These are phyloP conservation scores for Aythya baeri DNA, from an alignment of 2,113 vertebrate genomes.

Conservation along the genomic window DNA sequence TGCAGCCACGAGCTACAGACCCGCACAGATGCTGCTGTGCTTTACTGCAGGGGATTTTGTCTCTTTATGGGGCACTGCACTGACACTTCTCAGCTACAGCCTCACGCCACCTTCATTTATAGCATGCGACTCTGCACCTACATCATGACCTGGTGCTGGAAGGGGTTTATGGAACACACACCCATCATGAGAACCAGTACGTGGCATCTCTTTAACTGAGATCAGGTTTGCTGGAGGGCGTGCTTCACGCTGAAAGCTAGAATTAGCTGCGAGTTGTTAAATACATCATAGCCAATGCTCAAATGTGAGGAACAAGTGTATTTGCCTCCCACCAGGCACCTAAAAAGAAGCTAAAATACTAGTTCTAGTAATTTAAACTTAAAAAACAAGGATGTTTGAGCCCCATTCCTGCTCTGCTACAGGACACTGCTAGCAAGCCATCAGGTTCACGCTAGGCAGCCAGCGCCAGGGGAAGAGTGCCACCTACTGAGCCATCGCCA, in stretches of 20 bases:
- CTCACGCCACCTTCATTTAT: background rate
- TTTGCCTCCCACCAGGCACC: background rate
- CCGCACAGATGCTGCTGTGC: fast-evolving
- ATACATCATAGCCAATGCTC: background rate
- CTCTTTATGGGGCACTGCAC: background rate
- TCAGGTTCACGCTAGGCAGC: background rate
- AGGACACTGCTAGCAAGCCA: background rate
- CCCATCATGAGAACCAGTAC: background rate
- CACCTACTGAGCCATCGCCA: slow-evolving; percentile 47
- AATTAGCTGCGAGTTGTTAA: background rate
- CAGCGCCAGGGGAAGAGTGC: slow-evolving; percentile 54
- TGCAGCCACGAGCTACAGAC: background rate
- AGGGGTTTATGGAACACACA: background rate
- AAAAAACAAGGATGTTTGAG: background rate
- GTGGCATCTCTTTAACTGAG: background rate
- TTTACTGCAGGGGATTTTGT: background rate
- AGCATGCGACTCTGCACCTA: background rate
- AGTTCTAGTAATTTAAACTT: background rate
- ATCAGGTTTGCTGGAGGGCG: background rate
- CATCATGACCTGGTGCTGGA: background rate
- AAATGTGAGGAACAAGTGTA: background rate
- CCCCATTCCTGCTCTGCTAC: background rate
- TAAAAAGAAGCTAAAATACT: background rate
- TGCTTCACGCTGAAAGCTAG: background rate
- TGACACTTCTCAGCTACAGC: background rate